Evolutionary conservation across 1,140 invertebrate genomes (phyloP), one percentile per base, ranked within the genome.

Genomic region (Danaus melanippus): DNA sequence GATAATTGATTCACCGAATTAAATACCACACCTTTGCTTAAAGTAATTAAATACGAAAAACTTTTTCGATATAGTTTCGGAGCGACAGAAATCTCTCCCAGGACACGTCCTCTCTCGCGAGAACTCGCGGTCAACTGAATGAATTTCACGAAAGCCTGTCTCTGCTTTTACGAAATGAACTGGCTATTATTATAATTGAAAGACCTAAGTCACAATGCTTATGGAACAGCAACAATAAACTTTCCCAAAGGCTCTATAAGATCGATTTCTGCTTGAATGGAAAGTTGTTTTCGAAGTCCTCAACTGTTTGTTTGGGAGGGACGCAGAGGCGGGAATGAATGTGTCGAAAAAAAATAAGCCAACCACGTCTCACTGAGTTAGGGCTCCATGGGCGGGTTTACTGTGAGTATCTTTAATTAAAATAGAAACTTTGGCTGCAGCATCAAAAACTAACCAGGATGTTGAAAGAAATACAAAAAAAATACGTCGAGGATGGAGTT

Each of bases 281-380:
- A 62, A 71, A 73, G 62, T 76, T 85, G 80, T 85, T 85, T 82
- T 84, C 75, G 78, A 82, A 84, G 79, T 84, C 70, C 74, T 79
- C 61, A 62, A 67, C 71, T 85, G 77, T 85, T 85, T 85, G 80
- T 85, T 85, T 85, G 82, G 82, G 81, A 81, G 81, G 82, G 80
- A 72, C 80, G 61, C 77, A 81, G 80, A 84, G 82, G 82, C 82
- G 82, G 82, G 82, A 85, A 85, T 85, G 82, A 84, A 73, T 80
- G 68, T 74, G 74, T 73, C 66, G 73, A 82, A 85, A 85, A 86
- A 85, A 85, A 86, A 85, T 84, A 86, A 86, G 71, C 82, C 82
- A 86, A 86, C 82, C 82, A 76, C 79, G 80, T 81, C 76, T 84
- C 82, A 78, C 65, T 82, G 77, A 84, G 74, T 79, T 77, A 81